Percentiles rank a stretch among this genome's conserved stretches.
Evolutionary conservation across 2,888 invertebrate genomes (phyloP).

Genomic region (Agelastica alni): DNA sequence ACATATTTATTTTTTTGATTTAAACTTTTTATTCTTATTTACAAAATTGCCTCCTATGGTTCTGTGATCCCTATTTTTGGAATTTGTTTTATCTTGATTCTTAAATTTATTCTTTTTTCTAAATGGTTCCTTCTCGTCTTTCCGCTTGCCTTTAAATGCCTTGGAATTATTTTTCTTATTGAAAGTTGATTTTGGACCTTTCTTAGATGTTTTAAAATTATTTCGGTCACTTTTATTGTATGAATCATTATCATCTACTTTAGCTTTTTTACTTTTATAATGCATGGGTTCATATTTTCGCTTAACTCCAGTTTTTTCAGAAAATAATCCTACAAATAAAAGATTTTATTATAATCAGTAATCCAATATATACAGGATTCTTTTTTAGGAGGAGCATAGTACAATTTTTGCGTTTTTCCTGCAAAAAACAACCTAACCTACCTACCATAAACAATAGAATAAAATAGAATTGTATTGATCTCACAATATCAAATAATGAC

Average conservation of each 20-base stretch:
- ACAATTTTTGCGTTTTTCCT: too few species aligned
- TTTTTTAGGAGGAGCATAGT: too few species aligned
- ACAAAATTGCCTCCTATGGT: conserved; percentile 45
- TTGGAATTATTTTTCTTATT: neutral
- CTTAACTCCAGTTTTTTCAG: conserved; percentile 34
- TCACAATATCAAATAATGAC: too few species aligned
- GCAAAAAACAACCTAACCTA: too few species aligned
- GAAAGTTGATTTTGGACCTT: neutral
- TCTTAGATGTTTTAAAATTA: conserved; percentile 21
- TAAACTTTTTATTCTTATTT: conserved; percentile 13
- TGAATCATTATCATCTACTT: conserved; percentile 28
- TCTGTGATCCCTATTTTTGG: conserved; percentile 45
- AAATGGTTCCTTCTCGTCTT: conserved; percentile 11
- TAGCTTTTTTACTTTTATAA: conserved; percentile 45
- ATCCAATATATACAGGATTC: too few species aligned
- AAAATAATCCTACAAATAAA: conserved; percentile 44
- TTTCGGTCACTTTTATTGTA: conserved; percentile 13
- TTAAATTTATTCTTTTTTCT: conserved; percentile 39
- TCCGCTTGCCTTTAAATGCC: conserved; percentile 19
- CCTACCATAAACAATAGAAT: too few species aligned
- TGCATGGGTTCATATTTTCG: conserved; percentile 27
- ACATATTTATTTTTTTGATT: conserved; percentile 10
- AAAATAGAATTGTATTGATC: too few species aligned
- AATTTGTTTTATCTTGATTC: conserved; percentile 49
- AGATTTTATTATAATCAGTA: conserved; percentile 12